Evolutionary conservation across 2,113 vertebrate genomes (phyloP).

Genomic region (Centropus unirufus): DNA sequence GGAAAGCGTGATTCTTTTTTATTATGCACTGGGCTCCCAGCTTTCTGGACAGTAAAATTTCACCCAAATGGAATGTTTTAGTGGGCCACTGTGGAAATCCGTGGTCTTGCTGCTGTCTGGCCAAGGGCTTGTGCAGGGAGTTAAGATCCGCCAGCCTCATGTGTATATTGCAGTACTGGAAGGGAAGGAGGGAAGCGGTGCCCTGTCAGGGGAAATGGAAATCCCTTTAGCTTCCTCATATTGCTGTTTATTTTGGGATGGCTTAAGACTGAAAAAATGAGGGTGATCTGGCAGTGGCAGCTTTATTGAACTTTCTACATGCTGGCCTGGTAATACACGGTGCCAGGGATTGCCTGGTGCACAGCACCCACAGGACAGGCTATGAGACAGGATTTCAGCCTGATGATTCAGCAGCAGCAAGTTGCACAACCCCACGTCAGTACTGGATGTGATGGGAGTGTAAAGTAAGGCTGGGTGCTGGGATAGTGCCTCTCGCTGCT

Average conservation of each 20-base stretch:
- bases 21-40: accelerated
- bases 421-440: neutral
- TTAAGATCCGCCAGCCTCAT: neutral
- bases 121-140: neutral
- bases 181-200: neutral
- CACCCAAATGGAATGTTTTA: neutral
- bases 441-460: accelerated
- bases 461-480: neutral
- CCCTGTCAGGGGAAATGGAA: neutral
- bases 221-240: neutral
- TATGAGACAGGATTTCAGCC: neutral
- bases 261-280: neutral
- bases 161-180: neutral
- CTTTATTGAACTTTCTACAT: neutral
- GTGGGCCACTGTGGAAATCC: neutral
- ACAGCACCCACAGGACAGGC: neutral
- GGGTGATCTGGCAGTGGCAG: neutral
- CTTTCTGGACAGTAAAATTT: neutral
- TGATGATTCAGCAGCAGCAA: neutral
- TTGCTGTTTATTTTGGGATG: neutral
- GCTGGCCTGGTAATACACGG: neutral
- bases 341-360: neutral
- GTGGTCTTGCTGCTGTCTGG: neutral
- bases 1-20: accelerated
- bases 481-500: neutral